phyloP scores from a whole-genome alignment of 2,797 vertebrate species.

The Acanthis flammea region DNA sequence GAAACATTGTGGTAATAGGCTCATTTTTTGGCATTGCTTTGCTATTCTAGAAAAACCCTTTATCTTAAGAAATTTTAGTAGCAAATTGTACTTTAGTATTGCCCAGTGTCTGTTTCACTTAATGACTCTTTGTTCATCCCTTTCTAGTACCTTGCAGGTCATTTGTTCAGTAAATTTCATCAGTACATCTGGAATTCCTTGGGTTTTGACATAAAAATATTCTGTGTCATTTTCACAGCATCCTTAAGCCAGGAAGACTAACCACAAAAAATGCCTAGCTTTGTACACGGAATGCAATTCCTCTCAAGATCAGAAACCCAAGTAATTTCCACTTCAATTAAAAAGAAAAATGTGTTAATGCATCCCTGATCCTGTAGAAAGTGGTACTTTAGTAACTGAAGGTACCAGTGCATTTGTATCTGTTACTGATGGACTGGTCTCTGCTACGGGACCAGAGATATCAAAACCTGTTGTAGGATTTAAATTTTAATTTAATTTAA shows the following conservation, averaged over 20 bases:
- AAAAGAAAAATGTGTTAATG: not conserved
- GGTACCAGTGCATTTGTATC: not conserved
- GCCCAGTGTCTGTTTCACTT: not conserved
- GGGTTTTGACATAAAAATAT: not conserved
- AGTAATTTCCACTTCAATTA: not conserved
- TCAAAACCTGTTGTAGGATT: not conserved
- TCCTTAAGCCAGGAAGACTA: not conserved
- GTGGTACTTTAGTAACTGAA: not conserved
- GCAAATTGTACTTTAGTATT: not conserved
- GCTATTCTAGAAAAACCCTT: not conserved
- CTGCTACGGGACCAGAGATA: not conserved
- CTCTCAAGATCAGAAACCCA: not conserved
- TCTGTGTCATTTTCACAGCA: not conserved
- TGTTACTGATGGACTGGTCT: not conserved
- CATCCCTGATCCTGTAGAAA: not conserved
- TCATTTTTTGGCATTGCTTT: not conserved
- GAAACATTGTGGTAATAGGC: not conserved
- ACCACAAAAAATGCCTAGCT: not conserved
- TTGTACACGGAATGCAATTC: not conserved
- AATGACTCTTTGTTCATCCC: not conserved
- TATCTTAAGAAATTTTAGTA: not conserved
- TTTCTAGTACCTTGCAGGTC: not conserved
- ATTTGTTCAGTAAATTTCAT: not conserved
- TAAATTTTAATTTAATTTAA: not conserved
- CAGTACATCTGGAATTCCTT: not conserved